Conservation (phyloP, 2,797 vertebrate species). For the Capromys pilorides region DNA sequence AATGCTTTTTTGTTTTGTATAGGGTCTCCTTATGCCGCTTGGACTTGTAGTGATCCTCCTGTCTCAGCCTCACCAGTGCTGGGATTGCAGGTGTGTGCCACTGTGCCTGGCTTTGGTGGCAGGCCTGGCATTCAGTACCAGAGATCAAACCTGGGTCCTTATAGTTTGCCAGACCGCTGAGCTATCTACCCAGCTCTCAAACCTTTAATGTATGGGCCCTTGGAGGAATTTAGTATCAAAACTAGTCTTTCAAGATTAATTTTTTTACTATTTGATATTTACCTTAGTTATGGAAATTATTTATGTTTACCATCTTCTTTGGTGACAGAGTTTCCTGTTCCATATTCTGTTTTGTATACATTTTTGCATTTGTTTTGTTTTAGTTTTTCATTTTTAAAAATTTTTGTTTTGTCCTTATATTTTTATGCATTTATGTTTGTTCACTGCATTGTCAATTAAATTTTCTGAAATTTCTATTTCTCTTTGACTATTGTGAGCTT, state of each 20-base stretch:
- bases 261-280: slow-evolving; percentile 34
- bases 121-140: no score
- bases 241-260: slow-evolving; percentile 7
- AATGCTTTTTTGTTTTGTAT: neutral
- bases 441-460: neutral
- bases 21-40: no score
- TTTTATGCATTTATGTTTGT: neutral
- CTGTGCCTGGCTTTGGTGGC: no score
- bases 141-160: no score
- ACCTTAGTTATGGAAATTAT: neutral
- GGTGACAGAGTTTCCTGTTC: neutral
- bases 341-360: neutral
- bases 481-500: neutral
- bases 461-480: neutral
- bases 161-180: no score
- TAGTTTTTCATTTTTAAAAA: neutral
- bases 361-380: neutral
- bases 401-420: slow-evolving; percentile 15
- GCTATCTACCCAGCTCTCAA: no score
- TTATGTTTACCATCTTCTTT: neutral
- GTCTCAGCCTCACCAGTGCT: no score
- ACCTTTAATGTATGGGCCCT: neutral
- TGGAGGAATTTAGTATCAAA: neutral
- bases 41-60: no score
- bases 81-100: no score